Conservation (phyloP, 2,797 vertebrate species). For the Fundulus diaphanus region DNA sequence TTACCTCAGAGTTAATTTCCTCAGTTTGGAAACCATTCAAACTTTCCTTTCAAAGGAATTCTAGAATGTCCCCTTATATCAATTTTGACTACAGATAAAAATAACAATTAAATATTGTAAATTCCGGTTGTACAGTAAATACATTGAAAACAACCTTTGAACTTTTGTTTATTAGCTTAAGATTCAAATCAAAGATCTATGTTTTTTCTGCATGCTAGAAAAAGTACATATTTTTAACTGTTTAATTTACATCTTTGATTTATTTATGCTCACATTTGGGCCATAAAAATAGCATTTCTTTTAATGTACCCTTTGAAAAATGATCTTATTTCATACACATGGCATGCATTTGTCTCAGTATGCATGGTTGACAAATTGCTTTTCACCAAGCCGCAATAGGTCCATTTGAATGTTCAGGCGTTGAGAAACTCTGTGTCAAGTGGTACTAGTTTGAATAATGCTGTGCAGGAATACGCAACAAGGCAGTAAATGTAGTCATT, state of each 20-base stretch:
- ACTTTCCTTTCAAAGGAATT: neutral
- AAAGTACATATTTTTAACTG: neutral
- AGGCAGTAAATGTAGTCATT: conserved; percentile 31
- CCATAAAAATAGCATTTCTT: neutral
- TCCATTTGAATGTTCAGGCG: conserved; percentile 29
- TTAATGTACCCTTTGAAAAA: neutral
- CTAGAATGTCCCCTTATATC: neutral
- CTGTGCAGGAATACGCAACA: conserved; percentile 36
- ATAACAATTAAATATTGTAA: neutral
- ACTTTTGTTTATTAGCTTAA: neutral
- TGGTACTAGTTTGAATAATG: conserved; percentile 32
- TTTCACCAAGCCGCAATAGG: conserved; percentile 10
- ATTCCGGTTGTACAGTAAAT: neutral
- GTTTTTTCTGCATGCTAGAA: neutral
- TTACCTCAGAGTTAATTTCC: neutral
- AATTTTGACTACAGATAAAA: neutral
- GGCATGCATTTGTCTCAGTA: neutral
- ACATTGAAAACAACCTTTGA: neutral
- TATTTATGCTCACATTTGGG: neutral
- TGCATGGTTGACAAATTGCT: conserved; percentile 3
- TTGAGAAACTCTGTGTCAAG: conserved; percentile 24
- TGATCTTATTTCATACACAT: neutral
- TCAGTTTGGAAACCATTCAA: neutral
- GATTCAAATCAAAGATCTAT: neutral
- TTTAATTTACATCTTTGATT: neutral